Evolutionary conservation across 1,140 invertebrate genomes (phyloP).

Genomic region (Ceratosolen fusciceps): DNA sequence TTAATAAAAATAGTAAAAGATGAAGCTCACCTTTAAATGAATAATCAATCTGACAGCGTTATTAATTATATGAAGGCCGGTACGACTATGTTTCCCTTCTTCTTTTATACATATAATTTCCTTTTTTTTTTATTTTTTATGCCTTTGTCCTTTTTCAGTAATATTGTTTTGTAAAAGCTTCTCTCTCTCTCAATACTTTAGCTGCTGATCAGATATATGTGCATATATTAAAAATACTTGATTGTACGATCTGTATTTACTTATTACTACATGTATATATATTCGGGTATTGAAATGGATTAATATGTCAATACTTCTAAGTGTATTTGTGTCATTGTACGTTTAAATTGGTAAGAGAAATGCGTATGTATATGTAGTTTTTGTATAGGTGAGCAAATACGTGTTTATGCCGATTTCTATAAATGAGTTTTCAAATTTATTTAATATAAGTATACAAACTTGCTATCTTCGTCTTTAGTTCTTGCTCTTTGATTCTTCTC

Average conservation of each 20-base stretch:
- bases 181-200: slow-evolving; percentile 18
- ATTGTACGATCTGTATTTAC: neutral
- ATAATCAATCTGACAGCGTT: neutral
- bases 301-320: too few relatives aligned
- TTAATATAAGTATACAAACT: too few relatives aligned
- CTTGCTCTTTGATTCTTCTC: too few relatives aligned
- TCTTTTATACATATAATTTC: neutral
- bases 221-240: slow-evolving; percentile 1
- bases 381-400: too few relatives aligned
- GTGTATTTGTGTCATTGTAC: too few relatives aligned
- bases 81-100: neutral
- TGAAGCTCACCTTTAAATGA: slow-evolving; percentile 19
- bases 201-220: neutral
- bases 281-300: too few relatives aligned
- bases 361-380: too few relatives aligned
- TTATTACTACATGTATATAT: neutral
- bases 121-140: neutral
- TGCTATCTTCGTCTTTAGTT: too few relatives aligned
- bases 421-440: too few relatives aligned
- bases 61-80: neutral
- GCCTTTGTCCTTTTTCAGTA: neutral
- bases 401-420: too few relatives aligned
- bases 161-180: slow-evolving; percentile 26
- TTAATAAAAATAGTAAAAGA: too few relatives aligned
- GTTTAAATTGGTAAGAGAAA: too few relatives aligned